These are phyloP conservation scores for Lagodon rhomboides DNA, from an alignment of 2,797 vertebrate genomes.

Conservation along the genomic window DNA sequence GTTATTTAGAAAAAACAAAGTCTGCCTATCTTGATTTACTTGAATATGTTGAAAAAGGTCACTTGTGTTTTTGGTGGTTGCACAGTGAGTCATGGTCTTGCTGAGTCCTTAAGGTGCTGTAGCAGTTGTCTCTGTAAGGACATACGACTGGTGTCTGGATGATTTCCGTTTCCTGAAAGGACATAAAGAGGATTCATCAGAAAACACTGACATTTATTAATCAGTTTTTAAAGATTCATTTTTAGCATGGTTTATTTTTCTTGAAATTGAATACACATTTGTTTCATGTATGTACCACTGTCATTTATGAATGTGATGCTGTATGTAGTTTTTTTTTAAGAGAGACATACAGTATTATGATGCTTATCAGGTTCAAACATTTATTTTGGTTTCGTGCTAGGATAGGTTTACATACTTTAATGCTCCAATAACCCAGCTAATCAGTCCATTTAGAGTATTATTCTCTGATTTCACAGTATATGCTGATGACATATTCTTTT, in stretches of 20 bases:
- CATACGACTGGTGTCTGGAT: conserved; percentile 57
- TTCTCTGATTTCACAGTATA: too few species aligned
- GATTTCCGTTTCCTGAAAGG: conserved; percentile 64
- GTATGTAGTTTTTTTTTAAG: not conserved
- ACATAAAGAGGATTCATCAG: conserved; percentile 9
- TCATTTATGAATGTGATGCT: not conserved
- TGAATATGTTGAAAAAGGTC: conserved; percentile 5
- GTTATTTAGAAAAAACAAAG: not conserved
- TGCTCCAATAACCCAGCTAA: too few species aligned
- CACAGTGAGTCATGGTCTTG: not conserved
- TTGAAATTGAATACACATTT: not conserved
- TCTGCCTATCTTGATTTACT: not conserved
- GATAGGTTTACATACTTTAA: too few species aligned
- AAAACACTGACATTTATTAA: not conserved
- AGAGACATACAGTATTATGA: too few species aligned
- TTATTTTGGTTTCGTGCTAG: too few species aligned
- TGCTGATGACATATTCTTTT: too few species aligned
- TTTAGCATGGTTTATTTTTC: not conserved
- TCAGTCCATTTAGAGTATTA: too few species aligned
- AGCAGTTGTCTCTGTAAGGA: conserved; percentile 54
- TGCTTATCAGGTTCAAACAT: too few species aligned
- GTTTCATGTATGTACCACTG: not conserved
- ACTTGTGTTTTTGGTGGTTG: not conserved
- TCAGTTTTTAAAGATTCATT: too few species aligned
- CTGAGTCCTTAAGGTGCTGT: conserved; percentile 35